Percentiles rank a stretch among this genome's conserved stretches.
phyloP scores from a whole-genome alignment of 2,888 invertebrate genomes.

The Biston betularia region DNA sequence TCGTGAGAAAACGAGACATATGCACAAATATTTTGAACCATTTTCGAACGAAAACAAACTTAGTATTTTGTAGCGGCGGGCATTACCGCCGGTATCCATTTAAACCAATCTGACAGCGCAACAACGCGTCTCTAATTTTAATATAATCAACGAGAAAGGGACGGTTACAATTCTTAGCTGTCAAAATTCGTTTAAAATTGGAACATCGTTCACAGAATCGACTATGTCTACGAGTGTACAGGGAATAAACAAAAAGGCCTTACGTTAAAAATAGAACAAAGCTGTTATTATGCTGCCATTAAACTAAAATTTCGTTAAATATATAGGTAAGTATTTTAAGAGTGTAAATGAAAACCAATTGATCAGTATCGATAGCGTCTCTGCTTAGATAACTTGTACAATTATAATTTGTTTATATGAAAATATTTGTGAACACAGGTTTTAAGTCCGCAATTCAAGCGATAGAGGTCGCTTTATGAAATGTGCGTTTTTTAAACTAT shows the following conservation, averaged over 20 bases:
- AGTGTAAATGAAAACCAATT: constrained; percentile 23
- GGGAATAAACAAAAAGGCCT: constrained; percentile 29
- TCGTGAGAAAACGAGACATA: not conserved
- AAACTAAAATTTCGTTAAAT: constrained; percentile 58
- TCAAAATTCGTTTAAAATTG: constrained; percentile 1
- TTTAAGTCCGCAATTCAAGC: not conserved
- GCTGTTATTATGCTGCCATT: constrained; percentile 41
- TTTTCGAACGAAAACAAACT: no score
- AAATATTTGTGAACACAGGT: not conserved
- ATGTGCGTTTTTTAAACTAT: not conserved
- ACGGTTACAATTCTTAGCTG: not conserved
- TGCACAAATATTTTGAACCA: no score
- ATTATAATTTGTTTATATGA: not conserved
- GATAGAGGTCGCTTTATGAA: not conserved
- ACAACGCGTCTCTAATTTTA: not conserved
- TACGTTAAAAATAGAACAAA: constrained; percentile 36
- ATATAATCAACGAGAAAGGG: not conserved
- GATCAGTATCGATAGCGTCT: constrained; percentile 1
- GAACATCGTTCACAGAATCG: constrained; percentile 1
- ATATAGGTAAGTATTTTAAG: constrained; percentile 45
- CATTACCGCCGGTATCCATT: not conserved
- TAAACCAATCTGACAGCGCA: not conserved
- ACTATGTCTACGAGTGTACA: constrained; percentile 31
- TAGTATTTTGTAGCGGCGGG: no score
- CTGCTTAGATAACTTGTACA: not conserved